Evolutionary conservation across 1,140 invertebrate genomes (phyloP).

Genomic region (Drosophila ambigua): DNA sequence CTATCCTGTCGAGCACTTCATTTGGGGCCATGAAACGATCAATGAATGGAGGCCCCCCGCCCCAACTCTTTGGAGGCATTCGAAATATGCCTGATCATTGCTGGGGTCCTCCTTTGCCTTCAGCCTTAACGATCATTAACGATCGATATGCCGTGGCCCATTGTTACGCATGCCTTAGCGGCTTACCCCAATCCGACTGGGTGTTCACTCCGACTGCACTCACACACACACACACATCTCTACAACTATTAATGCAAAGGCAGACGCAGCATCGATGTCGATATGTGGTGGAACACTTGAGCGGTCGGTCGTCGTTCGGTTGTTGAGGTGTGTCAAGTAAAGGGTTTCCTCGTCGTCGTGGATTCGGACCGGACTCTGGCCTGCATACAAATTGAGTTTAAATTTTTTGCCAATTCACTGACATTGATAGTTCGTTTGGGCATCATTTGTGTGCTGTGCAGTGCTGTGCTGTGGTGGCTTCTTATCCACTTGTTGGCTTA

Average conservation of each 20-base stretch:
- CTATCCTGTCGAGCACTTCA: conserved; percentile 65
- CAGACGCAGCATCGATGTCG: conserved; percentile 46
- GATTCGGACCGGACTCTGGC: conserved; percentile 50
- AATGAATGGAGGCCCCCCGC: conserved; percentile 60
- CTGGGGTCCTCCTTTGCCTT: conserved; percentile 60
- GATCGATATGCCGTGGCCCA: conserved; percentile 60
- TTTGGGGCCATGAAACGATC: conserved; percentile 76
- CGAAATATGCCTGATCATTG: conserved; percentile 65
- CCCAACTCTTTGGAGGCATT: conserved; percentile 42
- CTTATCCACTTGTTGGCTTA: conserved; percentile 82
- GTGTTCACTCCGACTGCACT: conserved; percentile 52
- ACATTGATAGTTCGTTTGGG: conserved; percentile 83
- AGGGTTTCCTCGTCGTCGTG: conserved; percentile 66
- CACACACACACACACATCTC: neutral
- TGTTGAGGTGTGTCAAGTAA: conserved; percentile 77
- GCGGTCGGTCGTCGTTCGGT: conserved; percentile 31
- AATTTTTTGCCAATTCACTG: conserved; percentile 83
- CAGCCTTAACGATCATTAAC: conserved; percentile 75
- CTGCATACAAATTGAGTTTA: conserved; percentile 83
- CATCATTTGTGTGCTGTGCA: conserved; percentile 74
- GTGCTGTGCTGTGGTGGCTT: conserved; percentile 66
- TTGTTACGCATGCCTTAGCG: conserved; percentile 77
- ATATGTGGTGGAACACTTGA: conserved; percentile 60
- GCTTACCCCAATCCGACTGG: conserved; percentile 63
- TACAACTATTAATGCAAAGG: conserved; percentile 67